Evolutionary conservation across 2,113 vertebrate genomes (phyloP), one percentile per base, ranked within the genome.

Genomic region (Aegithalos caudatus): DNA sequence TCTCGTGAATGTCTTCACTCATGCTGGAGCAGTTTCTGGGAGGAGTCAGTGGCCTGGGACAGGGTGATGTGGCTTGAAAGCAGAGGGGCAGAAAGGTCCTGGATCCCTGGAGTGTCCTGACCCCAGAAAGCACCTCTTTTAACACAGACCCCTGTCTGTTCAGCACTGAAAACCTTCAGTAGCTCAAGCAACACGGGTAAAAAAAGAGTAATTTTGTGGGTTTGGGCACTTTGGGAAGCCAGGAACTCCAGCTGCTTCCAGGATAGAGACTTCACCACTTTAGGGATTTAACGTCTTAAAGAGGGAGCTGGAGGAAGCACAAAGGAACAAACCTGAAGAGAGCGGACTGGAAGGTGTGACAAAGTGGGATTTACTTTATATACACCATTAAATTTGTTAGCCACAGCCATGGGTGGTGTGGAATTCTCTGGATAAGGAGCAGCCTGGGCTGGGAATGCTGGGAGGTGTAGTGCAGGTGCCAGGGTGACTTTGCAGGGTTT

Each of bases 361-460:
- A 8, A 82, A 94, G 27, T 42, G 35, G 20, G 38, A 40, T 81
- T 85, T 29, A 31, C 23, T 18, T 53, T 40, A 31, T 51, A 1
- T 19, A 2, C 23, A 7, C n/a, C 21, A 1, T 48, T 37, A 48
- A 25, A 20, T 61, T 53, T 6, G 14, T 54, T 45, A 73, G 60
- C 22, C 29, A 22, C 6, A 21, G 0, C 29, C 31, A 28, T 0
- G 12, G 31, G 9, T n/a, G 14, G 28, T 3, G 5, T 45, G 58
- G 58, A 40, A 70, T 65, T 3, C n/a, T 56, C 35, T 31, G 48
- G 25, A 1, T n/a, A 29, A 80, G 50, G 72, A 69, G 2, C 42
- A 73, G 21, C 9, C 22, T 2, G 0, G 57, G 40, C 37, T 64
- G 54, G 23, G 17, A 48, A 2, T 53, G 37, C 35, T 3, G 1